These are phyloP conservation scores for Arctopsyche grandis DNA, from an alignment of 1,140 invertebrate genomes.

Conservation along the genomic window DNA sequence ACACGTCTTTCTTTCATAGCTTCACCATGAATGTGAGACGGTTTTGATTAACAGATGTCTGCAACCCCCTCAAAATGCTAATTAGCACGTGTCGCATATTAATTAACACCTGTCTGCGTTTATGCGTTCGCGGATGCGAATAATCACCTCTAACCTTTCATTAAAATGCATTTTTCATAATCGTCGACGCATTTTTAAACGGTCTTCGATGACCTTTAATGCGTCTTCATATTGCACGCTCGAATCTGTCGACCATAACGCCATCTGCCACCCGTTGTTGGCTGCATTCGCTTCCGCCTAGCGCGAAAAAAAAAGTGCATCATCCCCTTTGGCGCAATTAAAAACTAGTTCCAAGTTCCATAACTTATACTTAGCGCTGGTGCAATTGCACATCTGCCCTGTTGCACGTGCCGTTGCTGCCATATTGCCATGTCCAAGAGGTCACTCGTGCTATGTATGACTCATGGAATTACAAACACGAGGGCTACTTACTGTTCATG, in stretches of 20 bases:
- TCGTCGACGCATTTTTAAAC: not conserved
- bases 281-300: not conserved
- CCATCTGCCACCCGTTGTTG: slow-evolving; percentile 5
- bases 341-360: not conserved
- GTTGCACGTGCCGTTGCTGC: slow-evolving; percentile 6
- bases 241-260: slow-evolving; percentile 1
- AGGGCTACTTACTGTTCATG: no score
- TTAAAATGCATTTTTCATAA: not conserved
- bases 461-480: not conserved
- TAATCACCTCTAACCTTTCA: not conserved
- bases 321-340: no score
- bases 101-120: no score
- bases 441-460: slow-evolving; percentile 8
- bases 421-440: not conserved
- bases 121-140: no score
- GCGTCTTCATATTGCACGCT: slow-evolving; percentile 26
- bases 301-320: not conserved
- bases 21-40: no score
- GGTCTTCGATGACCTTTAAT: slow-evolving; percentile 23
- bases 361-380: not conserved
- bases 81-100: no score
- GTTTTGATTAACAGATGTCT: no score
- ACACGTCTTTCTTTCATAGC: no score
- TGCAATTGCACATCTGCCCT: slow-evolving; percentile 8
- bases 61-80: no score